Conservation (phyloP, 2,888 invertebrate species). For the Tetranychus truncatus region DNA sequence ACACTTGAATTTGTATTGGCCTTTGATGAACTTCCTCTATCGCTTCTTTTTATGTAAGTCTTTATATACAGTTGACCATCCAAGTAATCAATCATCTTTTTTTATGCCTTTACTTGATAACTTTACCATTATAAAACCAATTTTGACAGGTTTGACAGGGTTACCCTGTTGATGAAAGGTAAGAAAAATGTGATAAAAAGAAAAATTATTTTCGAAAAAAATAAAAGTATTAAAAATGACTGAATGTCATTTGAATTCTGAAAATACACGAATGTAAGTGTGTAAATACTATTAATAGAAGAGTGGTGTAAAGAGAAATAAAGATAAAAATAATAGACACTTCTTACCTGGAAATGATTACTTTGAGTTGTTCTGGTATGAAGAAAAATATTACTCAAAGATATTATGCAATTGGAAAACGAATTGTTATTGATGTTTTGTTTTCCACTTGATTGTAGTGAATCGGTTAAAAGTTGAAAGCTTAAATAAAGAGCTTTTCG, state of each 20-base stretch:
- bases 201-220: background rate
- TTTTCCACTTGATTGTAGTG: background rate
- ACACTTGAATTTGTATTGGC: too few relatives aligned
- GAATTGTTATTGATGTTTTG: background rate
- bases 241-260: background rate
- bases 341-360: background rate
- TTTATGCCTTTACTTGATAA: background rate
- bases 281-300: too few relatives aligned
- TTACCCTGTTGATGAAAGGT: background rate
- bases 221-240: background rate
- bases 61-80: background rate
- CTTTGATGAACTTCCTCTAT: too few relatives aligned
- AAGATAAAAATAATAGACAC: too few relatives aligned
- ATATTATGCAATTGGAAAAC: background rate
- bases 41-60: too few relatives aligned
- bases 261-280: background rate
- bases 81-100: background rate
- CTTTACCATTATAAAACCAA: background rate
- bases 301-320: too few relatives aligned
- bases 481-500: background rate
- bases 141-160: background rate
- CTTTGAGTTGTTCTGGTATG: background rate
- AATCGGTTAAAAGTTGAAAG: too few relatives aligned
- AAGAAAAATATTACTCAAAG: background rate
- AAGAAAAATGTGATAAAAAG: background rate